Evolutionary conservation across 1,140 invertebrate genomes (phyloP), one percentile per base, ranked within the genome.

Genomic region (Hesperophylax magnus): DNA sequence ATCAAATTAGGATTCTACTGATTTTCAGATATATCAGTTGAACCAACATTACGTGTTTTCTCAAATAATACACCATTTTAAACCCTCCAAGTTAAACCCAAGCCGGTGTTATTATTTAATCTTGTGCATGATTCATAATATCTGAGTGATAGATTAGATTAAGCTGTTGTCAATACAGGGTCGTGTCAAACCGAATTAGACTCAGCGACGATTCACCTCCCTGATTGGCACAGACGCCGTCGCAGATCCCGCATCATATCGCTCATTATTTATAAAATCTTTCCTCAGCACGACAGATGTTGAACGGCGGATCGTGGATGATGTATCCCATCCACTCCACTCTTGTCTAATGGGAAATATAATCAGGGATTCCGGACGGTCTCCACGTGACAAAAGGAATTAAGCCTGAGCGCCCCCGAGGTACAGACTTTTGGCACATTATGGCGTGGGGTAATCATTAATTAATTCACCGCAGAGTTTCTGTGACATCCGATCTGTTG

Each of bases 341-440:
- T 75, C 56, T 75, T 58, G 27, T 27, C 71, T 75, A 75, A 75
- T 75, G 24, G 71, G 71, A 75, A 75, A 75, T 75, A 56, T 75
- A 75, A 75, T 75, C 71, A 75, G 71, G 52, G 71, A 58, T 27
- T 54, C 71, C 24, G 71, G 71, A 27, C 54, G 15, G n/a, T 54
- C 71, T 53, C 71, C 71, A 56, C 71, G 71, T 56, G 71, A 75
- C 71, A 75, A 54, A 75, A 75, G 54, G 71, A 75, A 75, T 75
- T 58, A 72, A 58, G 71, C 15, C 14, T 24, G 71, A 75, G 24
- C 22, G 22, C 71, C 71, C 71, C 71, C 22, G 54, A 56, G 71
- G 54, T 56, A 75, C 58, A 9, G 39, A 75, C 71, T 58, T 75
- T 54, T 75, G 67, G 67, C 67, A 71, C 67, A 71, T 71, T 52